Evolutionary conservation across 2,888 invertebrate genomes (phyloP).

Genomic region (Apodemia zela): DNA sequence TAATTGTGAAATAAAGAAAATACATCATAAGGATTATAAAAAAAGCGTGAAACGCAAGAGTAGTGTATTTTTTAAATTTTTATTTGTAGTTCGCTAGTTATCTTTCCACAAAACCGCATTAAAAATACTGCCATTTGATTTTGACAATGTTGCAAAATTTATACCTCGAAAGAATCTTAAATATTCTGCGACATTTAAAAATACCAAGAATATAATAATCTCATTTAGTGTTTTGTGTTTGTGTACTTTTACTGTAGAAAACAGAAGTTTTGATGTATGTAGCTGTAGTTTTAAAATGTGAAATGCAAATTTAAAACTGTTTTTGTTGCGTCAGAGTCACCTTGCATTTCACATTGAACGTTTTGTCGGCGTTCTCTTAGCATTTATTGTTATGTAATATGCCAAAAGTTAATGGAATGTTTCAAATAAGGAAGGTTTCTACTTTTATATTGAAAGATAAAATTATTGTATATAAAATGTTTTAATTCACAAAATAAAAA

Average conservation of each 20-base stretch:
- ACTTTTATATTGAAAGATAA: constrained; percentile 67
- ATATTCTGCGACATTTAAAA: not conserved
- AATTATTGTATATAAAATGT: constrained; percentile 45
- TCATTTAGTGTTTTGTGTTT: constrained; percentile 6
- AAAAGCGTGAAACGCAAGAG: constrained; percentile 3
- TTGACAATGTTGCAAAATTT: not conserved
- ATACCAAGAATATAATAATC: constrained; percentile 7
- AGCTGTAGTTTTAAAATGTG: not conserved
- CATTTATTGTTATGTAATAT: constrained; percentile 48
- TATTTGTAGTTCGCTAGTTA: constrained; percentile 8
- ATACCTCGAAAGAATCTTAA: constrained; percentile 7
- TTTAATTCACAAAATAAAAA: constrained; percentile 66
- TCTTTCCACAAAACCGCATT: not conserved
- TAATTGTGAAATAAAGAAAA: not conserved
- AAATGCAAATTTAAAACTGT: constrained; percentile 14
- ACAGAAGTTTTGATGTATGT: not conserved
- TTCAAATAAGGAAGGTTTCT: constrained; percentile 58
- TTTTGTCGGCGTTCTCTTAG: constrained; percentile 36
- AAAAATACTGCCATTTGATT: not conserved
- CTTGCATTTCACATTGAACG: constrained; percentile 41
- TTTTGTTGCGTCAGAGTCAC: constrained; percentile 23
- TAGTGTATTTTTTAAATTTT: not conserved
- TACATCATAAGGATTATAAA: not conserved
- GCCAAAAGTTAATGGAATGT: constrained; percentile 33
- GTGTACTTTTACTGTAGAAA: constrained; percentile 4